These are phyloP conservation scores for Drosophila paramelanica DNA, from an alignment of 2,888 invertebrate genomes.

Conservation along the genomic window DNA sequence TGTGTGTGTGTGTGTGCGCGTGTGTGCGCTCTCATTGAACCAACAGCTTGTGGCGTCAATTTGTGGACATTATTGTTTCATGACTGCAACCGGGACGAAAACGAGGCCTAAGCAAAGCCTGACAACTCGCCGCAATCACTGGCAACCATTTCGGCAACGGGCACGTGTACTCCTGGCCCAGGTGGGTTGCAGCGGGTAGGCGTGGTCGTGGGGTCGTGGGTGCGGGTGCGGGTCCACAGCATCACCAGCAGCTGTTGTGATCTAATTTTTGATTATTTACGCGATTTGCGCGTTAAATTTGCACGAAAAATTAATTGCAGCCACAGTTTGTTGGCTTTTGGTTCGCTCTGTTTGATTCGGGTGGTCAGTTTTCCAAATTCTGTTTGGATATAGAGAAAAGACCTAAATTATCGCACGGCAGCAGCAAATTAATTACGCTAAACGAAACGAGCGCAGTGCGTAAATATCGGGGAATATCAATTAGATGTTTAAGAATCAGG, in stretches of 20 bases:
- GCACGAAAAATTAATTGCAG: slow-evolving; percentile 70
- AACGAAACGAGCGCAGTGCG: slow-evolving; percentile 19
- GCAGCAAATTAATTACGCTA: slow-evolving; percentile 41
- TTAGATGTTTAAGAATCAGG: slow-evolving; percentile 17
- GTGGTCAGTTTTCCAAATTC: slow-evolving; percentile 31
- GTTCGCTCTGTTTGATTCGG: slow-evolving; percentile 29
- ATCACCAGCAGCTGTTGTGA: slow-evolving; percentile 47
- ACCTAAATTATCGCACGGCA: slow-evolving; percentile 4
- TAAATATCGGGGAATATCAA: slow-evolving; percentile 34
- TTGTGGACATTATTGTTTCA: slow-evolving; percentile 80
- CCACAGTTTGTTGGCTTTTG: slow-evolving; percentile 54
- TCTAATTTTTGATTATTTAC: slow-evolving; percentile 77
- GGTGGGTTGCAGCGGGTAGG: too few relatives aligned
- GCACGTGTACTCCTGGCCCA: background rate
- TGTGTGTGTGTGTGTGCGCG: slow-evolving; percentile 10
- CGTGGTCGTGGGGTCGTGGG: background rate
- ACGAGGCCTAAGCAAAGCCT: slow-evolving; percentile 62
- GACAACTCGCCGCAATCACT: slow-evolving; percentile 69
- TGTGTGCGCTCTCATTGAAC: slow-evolving; percentile 58
- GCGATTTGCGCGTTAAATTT: slow-evolving; percentile 67
- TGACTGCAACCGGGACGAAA: slow-evolving; percentile 62
- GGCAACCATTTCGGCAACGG: slow-evolving; percentile 30
- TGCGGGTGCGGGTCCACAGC: background rate
- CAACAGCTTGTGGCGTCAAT: slow-evolving; percentile 81
- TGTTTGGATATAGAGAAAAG: background rate